A percentile compares a stretch with the other conserved stretches of the same genome.
phyloP scores from a whole-genome alignment of 1,140 invertebrate genomes.

The Neoseiulus cucumeris region DNA sequence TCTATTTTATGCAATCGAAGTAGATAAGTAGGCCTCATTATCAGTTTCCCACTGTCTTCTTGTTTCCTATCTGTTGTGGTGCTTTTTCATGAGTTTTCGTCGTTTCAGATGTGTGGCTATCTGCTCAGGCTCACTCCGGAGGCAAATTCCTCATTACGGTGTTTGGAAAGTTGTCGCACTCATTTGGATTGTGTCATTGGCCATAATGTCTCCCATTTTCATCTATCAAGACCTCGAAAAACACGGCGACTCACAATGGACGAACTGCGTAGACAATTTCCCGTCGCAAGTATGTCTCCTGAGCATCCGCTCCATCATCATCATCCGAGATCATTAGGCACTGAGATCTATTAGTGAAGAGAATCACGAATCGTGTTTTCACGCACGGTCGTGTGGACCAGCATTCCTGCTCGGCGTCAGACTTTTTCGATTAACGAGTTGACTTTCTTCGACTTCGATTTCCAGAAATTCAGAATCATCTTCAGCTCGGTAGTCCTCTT shows the following conservation, averaged over 20 bases:
- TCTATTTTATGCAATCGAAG: no score
- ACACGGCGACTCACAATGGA: background rate
- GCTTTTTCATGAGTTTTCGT: no score
- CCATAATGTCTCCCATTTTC: constrained; percentile 10
- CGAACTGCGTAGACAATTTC: background rate
- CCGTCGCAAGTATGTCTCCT: background rate
- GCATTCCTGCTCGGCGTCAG: no score
- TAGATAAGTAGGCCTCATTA: no score
- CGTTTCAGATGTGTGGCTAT: background rate
- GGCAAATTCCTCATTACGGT: background rate
- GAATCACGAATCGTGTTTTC: no score
- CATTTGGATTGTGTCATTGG: background rate
- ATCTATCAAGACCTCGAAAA: background rate
- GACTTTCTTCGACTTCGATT: background rate
- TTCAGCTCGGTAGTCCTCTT: background rate
- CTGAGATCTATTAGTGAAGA: background rate
- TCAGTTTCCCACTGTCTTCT: no score
- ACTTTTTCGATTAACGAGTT: no score
- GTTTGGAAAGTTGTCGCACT: background rate
- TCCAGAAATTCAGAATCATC: background rate
- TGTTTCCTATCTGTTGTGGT: no score
- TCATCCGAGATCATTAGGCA: background rate
- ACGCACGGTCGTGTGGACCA: no score
- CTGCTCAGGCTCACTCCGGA: background rate
- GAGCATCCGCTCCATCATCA: no score